phyloP scores from a whole-genome alignment of 2,113 vertebrate species.

The Brachyhypopomus gauderio region DNA sequence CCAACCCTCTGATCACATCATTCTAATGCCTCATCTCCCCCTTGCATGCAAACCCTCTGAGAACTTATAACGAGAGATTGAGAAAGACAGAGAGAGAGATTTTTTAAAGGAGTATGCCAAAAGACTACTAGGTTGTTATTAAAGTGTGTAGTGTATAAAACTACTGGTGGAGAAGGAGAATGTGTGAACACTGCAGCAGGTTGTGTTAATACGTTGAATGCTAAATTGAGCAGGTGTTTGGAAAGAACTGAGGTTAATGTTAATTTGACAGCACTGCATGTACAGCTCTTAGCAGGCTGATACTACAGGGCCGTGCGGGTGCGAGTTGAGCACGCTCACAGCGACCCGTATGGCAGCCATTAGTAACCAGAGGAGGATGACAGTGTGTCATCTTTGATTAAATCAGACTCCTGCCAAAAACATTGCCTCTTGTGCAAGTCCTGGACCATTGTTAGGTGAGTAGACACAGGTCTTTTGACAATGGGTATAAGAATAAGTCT shows the following conservation, averaged over 20 bases:
- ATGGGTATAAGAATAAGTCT: not conserved
- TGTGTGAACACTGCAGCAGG: conserved; percentile 36
- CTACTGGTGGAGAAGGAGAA: conserved; percentile 16
- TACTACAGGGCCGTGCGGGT: not conserved
- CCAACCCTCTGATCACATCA: conserved; percentile 50
- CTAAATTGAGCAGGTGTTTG: conserved; percentile 43
- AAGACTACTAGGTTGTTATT: conserved; percentile 49
- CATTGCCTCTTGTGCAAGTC: not conserved
- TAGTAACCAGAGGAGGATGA: conserved; percentile 29
- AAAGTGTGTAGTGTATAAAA: conserved; percentile 43
- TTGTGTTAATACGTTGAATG: conserved; percentile 43
- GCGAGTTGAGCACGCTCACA: not conserved
- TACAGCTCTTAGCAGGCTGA: not conserved
- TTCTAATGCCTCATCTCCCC: conserved; percentile 48
- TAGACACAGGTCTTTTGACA: not conserved
- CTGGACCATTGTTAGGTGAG: conserved; percentile 2
- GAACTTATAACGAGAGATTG: conserved; percentile 39
- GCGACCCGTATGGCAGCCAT: conserved; percentile 6
- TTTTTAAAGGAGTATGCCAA: conserved; percentile 46
- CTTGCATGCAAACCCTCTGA: conserved; percentile 28
- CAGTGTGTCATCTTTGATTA: conserved; percentile 31
- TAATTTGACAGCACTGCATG: not conserved
- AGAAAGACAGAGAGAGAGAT: conserved; percentile 26
- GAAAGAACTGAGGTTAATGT: conserved; percentile 32
- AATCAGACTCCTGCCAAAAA: conserved; percentile 5